Evolutionary conservation across 2,113 vertebrate genomes (phyloP), one percentile per base, ranked within the genome.

Genomic region (Melanerpes formicivorus): DNA sequence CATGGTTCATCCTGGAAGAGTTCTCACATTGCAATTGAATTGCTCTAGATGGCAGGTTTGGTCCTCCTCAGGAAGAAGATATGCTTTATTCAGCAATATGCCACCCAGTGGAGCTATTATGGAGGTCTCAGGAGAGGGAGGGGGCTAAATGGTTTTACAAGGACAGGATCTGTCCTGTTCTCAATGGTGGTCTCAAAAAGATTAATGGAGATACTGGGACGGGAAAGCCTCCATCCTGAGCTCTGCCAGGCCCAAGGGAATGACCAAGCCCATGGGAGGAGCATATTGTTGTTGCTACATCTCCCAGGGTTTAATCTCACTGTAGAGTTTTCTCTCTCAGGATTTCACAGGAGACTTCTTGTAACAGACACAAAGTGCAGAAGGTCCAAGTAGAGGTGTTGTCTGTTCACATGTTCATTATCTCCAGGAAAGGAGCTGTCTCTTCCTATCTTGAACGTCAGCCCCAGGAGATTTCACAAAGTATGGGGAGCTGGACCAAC

Each of bases 1-100:
- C 0, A 0, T 1, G 14, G 23, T 0, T 66, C 59, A 30, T 44
- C 21, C 52, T 82, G 62, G 64, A 69, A 76, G 32, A 65, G 25
- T 13, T 46, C 5, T 90, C 27, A 19, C n/a, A 21, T 64, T 19
- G 14, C n/a, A 86, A 74, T 8, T 15, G 17, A 87, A 46, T 21
- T 63, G 46, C 26, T 89, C 18, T n/a, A 23, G 13, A 10, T 30
- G 60, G 6, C 40, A 56, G 13, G 10, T 60, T 80, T 56, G 14
- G 18, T 63, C 1, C 29, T 86, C 18, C 58, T 80, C 19, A 18
- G 46, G 26, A 66, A 19, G 14, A 64, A 32, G 0, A 0, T 10
- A 50, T 18, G 8, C 9, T 72, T 66, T 55, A 26, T n/a, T 25
- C 46, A 58, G 9, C 5, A 50, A 58, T 0, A 0, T 26, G 3